Evolutionary conservation across 2,113 vertebrate genomes (phyloP).

Genomic region (Anguilla japonica): DNA sequence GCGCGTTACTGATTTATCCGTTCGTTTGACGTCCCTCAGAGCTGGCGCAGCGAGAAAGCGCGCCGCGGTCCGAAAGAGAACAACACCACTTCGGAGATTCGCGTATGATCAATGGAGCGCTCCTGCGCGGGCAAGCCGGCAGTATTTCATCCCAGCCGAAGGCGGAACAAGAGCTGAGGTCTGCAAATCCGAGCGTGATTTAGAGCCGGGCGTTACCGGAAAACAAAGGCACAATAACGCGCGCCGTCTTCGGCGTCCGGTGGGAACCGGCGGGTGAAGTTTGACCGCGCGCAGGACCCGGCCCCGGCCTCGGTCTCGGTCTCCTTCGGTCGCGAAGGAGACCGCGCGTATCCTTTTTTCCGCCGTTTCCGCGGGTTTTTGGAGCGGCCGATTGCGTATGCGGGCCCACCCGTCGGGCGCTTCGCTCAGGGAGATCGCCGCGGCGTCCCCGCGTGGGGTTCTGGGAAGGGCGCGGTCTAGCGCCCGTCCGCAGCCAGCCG

Average conservation of each 20-base stretch:
- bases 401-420: no score
- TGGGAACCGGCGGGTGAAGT: background rate
- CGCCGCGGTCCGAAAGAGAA: constrained; percentile 2
- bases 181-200: constrained; percentile 22
- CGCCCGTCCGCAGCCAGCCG: background rate
- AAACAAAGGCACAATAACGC: background rate
- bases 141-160: constrained; percentile 31
- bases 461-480: no score
- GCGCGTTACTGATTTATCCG: background rate
- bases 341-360: no score
- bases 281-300: background rate
- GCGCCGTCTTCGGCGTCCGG: background rate
- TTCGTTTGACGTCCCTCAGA: background rate
- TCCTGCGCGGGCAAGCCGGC: constrained; percentile 29
- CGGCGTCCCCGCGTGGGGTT: no score
- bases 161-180: constrained; percentile 22
- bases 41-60: background rate
- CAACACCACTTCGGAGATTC: constrained; percentile 34
- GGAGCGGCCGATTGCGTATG: no score
- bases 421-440: no score
- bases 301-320: background rate
- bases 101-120: constrained; percentile 31
- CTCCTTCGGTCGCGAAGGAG: no score
- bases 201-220: constrained; percentile 7
- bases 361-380: no score